Base-by-base conservation (phyloP, 2,113 vertebrate genomes). In the Pseudorasbora parva region DNA sequence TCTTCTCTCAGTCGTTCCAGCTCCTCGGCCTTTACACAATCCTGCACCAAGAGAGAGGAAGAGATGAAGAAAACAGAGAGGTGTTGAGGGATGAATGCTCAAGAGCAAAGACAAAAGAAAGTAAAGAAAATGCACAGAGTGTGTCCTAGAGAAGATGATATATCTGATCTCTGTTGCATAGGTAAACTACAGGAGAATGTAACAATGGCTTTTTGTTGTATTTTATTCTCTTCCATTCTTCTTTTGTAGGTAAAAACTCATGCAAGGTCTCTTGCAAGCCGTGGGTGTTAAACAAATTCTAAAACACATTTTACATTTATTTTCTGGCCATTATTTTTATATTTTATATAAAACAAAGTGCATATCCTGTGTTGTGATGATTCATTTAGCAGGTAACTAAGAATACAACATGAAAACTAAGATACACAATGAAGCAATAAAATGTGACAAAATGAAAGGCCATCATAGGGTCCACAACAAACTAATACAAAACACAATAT, bases 1-100 rank as follows among this genome's bases (percentile, higher is more conserved):
- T 84, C 86, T 57, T 89, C 89, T 82, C 92, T 88, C 60, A 94
- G 89, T 1, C 51, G 82, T 60, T 89, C 83, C 43, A 93, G 68
- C 2, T 87, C 91, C 85, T 90, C 87, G 30, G 87, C 86, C 41
- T 89, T 56, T 49, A 64, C 47, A 60, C 76, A 82, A 51, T 89
- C 83, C 81, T 81, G 62, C 27, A 64, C 25, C 23, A 25, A 79
- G 41, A 78, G 2, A 62, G 25, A 82, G 41, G 30, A 57, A 81
- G 51, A 51, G 1, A 86, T 11, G 57, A 23, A 78, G 43, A 49
- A 14, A 33, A 33, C 57, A 4, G 41, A 45, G 33, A 62, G n/a
- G 17, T 37, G 62, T 11, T 3, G 33, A 59, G 60, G 27, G 30
- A 75, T 23, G 25, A 54, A 73, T 33, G 45, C 4, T 4, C 8